Conservation (phyloP, 2,797 vertebrate species). For the Aeoliscus strigatus region DNA sequence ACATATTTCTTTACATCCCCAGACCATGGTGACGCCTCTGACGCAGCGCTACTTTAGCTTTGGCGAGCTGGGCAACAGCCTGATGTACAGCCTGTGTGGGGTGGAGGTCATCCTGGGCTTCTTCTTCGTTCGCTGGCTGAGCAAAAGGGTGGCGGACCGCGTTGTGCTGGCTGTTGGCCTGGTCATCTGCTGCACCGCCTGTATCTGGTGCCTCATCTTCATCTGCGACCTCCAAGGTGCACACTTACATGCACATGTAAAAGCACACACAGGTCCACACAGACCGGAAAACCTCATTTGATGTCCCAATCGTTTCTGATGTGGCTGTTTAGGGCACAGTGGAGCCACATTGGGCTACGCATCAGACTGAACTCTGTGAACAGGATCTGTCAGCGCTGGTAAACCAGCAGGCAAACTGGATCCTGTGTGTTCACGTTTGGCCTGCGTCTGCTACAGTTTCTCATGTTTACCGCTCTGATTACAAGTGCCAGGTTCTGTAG, state of each 20-base stretch:
- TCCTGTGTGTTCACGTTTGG: constrained; percentile 41
- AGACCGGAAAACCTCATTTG: constrained; percentile 1
- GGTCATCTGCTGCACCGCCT: constrained; percentile 78
- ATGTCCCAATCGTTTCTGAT: constrained; percentile 13
- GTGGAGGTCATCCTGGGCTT: constrained; percentile 84
- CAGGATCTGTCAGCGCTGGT: constrained; percentile 35
- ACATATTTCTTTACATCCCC: constrained; percentile 19
- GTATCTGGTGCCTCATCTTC: constrained; percentile 83
- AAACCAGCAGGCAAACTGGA: constrained; percentile 37
- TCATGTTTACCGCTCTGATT: constrained; percentile 60
- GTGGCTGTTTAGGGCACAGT: constrained; percentile 24
- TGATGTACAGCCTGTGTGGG: constrained; percentile 85
- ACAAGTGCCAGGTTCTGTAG: constrained; percentile 61
- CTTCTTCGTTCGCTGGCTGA: constrained; percentile 81
- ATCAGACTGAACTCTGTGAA: constrained; percentile 36
- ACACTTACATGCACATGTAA: constrained; percentile 15
- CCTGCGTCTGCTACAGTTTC: constrained; percentile 41
- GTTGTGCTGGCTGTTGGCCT: constrained; percentile 75
- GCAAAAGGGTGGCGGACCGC: constrained; percentile 75
- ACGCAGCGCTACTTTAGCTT: constrained; percentile 81
- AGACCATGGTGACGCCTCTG: constrained; percentile 86
- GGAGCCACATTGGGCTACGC: constrained; percentile 41
- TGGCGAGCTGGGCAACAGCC: constrained; percentile 82
- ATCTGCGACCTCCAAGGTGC: constrained; percentile 79
- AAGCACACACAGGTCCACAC: background rate